Evolutionary conservation across 2,888 invertebrate genomes (phyloP).

Genomic region (Galerucella calmariensis): DNA sequence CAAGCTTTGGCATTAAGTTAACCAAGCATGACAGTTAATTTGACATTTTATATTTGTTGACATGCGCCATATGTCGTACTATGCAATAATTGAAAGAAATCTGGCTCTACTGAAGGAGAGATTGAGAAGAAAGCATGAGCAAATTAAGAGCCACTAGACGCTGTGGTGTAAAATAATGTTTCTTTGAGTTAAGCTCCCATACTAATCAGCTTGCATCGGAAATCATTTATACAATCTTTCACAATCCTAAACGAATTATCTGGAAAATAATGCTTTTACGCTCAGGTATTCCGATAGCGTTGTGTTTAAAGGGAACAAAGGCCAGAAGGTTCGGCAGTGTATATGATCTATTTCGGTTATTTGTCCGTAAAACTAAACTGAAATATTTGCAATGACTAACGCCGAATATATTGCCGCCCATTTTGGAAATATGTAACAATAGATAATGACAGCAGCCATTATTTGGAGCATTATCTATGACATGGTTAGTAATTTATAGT

Average conservation of each 20-base stretch:
- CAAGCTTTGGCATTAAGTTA: no score
- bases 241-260: constrained; percentile 8
- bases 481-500: constrained; percentile 1
- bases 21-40: no score
- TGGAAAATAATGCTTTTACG: constrained; percentile 6
- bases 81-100: no score
- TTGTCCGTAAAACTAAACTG: constrained; percentile 39
- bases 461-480: not conserved
- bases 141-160: no score
- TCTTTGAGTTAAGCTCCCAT: not conserved
- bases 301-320: not conserved
- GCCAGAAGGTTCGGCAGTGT: not conserved
- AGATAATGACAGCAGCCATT: not conserved
- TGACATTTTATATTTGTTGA: no score
- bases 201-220: not conserved
- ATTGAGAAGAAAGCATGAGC: no score
- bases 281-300: constrained; percentile 10
- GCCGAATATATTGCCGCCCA: not conserved
- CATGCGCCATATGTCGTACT: no score
- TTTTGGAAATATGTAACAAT: constrained; percentile 17
- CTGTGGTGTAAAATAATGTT: not conserved
- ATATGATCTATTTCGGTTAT: constrained; percentile 34
- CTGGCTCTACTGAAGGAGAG: no score
- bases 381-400: constrained; percentile 34
- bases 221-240: not conserved